A percentile compares a stretch with the other conserved stretches of the same genome.
These are phyloP conservation scores for Acestrorhynchus altus DNA, from an alignment of 2,797 vertebrate species.

Conservation along the genomic window DNA sequence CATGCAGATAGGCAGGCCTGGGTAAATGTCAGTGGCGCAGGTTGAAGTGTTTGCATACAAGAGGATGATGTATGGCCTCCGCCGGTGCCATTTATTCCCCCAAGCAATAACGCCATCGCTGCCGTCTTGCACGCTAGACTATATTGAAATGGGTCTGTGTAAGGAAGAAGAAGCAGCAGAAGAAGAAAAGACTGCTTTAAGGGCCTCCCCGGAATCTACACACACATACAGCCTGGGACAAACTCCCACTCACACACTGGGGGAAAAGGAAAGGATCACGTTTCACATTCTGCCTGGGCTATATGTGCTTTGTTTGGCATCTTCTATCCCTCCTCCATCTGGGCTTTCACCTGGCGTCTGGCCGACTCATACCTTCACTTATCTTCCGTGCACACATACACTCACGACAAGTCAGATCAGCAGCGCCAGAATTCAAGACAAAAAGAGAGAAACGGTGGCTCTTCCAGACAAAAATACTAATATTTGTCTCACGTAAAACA, in stretches of 20 bases:
- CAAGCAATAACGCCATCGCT: slow-evolving; percentile 77
- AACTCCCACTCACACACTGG: slow-evolving; percentile 61
- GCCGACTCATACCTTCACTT: slow-evolving; percentile 12
- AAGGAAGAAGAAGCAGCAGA: slow-evolving; percentile 46
- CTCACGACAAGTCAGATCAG: not conserved
- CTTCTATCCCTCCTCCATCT: slow-evolving; percentile 14
- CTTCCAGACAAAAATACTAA: not conserved
- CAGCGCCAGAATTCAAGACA: not conserved
- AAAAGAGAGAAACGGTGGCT: too few species aligned
- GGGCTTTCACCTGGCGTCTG: slow-evolving; percentile 22
- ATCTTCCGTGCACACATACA: not conserved
- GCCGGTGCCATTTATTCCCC: slow-evolving; percentile 78
- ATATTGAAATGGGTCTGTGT: slow-evolving; percentile 84
- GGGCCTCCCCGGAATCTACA: slow-evolving; percentile 73
- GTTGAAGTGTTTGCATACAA: slow-evolving; percentile 82
- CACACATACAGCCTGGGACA: slow-evolving; percentile 82
- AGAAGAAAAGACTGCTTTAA: slow-evolving; percentile 61
- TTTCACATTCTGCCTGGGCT: slow-evolving; percentile 7
- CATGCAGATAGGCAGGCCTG: slow-evolving; percentile 72
- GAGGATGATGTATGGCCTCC: slow-evolving; percentile 80
- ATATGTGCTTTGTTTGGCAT: slow-evolving; percentile 48
- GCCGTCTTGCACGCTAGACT: slow-evolving; percentile 80
- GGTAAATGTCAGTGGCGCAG: slow-evolving; percentile 77
- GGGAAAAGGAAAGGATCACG: not conserved
- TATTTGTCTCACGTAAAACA: too few species aligned